Percentiles rank a stretch among this genome's conserved stretches.
Conservation (phyloP, 2,113 vertebrate species). For the Micronycteris hirsuta region DNA sequence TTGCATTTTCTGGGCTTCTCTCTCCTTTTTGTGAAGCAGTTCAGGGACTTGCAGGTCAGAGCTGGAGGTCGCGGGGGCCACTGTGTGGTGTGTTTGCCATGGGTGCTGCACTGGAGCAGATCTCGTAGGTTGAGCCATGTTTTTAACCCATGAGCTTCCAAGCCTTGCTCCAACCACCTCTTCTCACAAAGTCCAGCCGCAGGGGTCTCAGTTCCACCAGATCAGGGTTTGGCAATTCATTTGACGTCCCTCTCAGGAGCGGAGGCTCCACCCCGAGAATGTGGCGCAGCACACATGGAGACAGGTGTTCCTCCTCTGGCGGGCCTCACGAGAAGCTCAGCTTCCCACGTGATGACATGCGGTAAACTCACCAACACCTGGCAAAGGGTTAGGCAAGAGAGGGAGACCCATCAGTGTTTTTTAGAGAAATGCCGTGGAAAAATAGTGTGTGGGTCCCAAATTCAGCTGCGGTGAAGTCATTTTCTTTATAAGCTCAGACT, state of each 20-base stretch:
- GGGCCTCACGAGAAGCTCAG: neutral
- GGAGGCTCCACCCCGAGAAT: neutral
- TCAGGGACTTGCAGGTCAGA: slow-evolving; percentile 45
- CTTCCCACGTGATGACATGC: neutral
- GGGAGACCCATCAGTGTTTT: neutral
- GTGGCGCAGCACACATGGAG: fast-evolving
- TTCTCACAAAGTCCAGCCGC: slow-evolving; percentile 49
- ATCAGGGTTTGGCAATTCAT: slow-evolving; percentile 42
- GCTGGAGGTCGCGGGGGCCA: slow-evolving; percentile 65
- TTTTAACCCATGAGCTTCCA: slow-evolving; percentile 70
- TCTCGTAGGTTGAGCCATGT: slow-evolving; percentile 35
- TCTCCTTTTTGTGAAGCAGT: slow-evolving; percentile 50
- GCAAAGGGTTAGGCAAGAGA: neutral
- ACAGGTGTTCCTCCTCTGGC: neutral
- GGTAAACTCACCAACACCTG: neutral
- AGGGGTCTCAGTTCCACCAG: slow-evolving; percentile 27
- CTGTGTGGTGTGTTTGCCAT: slow-evolving; percentile 21
- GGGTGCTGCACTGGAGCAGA: neutral
- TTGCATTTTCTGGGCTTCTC: slow-evolving; percentile 75
- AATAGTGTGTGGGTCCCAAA: neutral
- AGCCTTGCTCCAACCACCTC: slow-evolving; percentile 62
- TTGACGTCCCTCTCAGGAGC: slow-evolving; percentile 11
- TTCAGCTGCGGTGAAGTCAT: neutral
- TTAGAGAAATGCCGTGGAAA: neutral
- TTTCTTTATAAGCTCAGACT: neutral